phyloP scores from a whole-genome alignment of 2,113 vertebrate species.

The Speoplatyrhinus poulsoni region DNA sequence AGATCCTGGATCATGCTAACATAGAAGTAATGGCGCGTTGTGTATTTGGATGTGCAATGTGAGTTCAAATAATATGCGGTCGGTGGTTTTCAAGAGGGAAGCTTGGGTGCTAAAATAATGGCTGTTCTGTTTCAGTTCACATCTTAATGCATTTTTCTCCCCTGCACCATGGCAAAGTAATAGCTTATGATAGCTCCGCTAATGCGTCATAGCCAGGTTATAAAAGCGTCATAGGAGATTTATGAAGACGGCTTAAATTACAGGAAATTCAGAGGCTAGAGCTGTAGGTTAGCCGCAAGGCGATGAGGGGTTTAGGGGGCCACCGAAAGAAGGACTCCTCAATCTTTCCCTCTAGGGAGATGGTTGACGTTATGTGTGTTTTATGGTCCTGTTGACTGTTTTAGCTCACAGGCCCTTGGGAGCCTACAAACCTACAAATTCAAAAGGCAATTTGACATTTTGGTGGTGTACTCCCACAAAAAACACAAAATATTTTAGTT shows the following conservation, averaged over 20 bases:
- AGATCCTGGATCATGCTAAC: constrained; percentile 34
- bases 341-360: constrained; percentile 33
- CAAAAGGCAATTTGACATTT: constrained; percentile 12
- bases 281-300: constrained; percentile 23
- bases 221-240: constrained; percentile 65
- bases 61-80: constrained; percentile 44
- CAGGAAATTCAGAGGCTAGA: constrained; percentile 64
- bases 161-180: constrained; percentile 46
- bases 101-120: constrained; percentile 57
- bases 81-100: constrained; percentile 9
- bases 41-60: constrained; percentile 49
- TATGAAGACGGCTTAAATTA: constrained; percentile 70
- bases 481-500: constrained; percentile 46
- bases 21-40: constrained; percentile 44
- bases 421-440: no score
- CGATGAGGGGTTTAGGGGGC: neutral
- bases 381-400: constrained; percentile 48
- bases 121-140: constrained; percentile 61
- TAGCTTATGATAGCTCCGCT: constrained; percentile 67
- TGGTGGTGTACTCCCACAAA: constrained; percentile 3
- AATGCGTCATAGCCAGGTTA: constrained; percentile 71
- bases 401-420: no score
- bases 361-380: constrained; percentile 46
- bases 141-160: constrained; percentile 44
- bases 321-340: constrained; percentile 33